These are phyloP conservation scores for Pachydiplax longipennis DNA, from an alignment of 2,888 invertebrate species.

Conservation along the genomic window DNA sequence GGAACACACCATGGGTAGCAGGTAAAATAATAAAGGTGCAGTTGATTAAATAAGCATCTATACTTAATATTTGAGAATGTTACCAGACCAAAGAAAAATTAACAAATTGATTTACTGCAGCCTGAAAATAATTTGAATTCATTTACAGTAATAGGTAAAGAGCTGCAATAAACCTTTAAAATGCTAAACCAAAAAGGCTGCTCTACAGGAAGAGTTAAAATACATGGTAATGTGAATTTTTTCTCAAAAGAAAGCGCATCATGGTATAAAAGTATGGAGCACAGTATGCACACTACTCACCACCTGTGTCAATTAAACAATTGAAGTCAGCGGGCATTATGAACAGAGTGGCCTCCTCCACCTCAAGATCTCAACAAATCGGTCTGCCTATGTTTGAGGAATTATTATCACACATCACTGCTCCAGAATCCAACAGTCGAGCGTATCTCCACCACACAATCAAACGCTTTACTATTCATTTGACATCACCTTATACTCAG, in stretches of 20 bases:
- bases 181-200: conserved; percentile 45
- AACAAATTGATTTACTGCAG: conserved; percentile 46
- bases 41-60: conserved; percentile 41
- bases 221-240: conserved; percentile 43
- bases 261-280: conserved; percentile 46
- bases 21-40: conserved; percentile 41
- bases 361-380: conserved; percentile 47
- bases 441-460: conserved; percentile 43
- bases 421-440: conserved; percentile 43
- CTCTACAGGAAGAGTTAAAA: conserved; percentile 46
- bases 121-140: conserved; percentile 25
- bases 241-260: conserved; percentile 45
- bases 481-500: conserved; percentile 25
- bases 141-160: conserved; percentile 15
- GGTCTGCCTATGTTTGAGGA: conserved; percentile 48
- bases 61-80: conserved; percentile 32
- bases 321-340: conserved; percentile 47
- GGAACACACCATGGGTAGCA: conserved; percentile 41
- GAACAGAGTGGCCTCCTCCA: conserved; percentile 47
- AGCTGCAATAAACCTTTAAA: conserved; percentile 26
- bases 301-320: conserved; percentile 47
- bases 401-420: conserved; percentile 47
- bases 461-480: conserved; percentile 35
- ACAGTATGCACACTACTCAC: conserved; percentile 47
- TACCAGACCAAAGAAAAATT: conserved; percentile 41